Evolutionary conservation across 2,888 invertebrate genomes (phyloP).

Genomic region (Hydraecia micacea): DNA sequence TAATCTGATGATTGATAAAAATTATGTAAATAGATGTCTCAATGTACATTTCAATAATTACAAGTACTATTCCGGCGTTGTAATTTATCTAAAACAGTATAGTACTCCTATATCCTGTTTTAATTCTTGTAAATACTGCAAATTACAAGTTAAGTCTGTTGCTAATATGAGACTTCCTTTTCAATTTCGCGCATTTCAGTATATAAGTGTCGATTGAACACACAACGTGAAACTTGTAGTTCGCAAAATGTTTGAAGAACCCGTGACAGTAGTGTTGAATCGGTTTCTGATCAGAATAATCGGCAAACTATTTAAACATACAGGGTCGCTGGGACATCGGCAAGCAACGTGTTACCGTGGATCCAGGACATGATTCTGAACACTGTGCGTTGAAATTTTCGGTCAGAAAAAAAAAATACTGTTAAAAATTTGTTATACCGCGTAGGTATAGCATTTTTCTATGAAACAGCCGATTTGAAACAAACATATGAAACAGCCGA

Average conservation of each 20-base stretch:
- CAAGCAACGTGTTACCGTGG: background rate
- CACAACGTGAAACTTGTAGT: background rate
- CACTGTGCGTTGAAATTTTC: background rate
- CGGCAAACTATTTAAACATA: background rate
- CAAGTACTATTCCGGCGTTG: conserved; percentile 37
- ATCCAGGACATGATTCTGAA: background rate
- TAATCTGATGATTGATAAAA: conserved; percentile 27
- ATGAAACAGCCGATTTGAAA: no score
- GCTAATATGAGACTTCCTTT: conserved; percentile 1
- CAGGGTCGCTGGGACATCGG: background rate
- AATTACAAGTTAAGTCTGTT: conserved; percentile 17
- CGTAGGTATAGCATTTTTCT: background rate
- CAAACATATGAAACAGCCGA: no score
- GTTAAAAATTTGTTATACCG: background rate
- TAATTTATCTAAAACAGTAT: conserved; percentile 34
- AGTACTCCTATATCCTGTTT: conserved; percentile 24
- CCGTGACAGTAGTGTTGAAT: background rate
- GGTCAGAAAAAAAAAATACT: background rate
- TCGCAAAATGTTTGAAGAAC: background rate
- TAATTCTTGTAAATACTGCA: conserved; percentile 42
- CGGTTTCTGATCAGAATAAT: conserved; percentile 9
- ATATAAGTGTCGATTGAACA: background rate
- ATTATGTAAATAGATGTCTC: conserved; percentile 55
- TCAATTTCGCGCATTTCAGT: background rate
- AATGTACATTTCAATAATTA: conserved; percentile 52